Conservation (phyloP, 2,113 vertebrate species). For the Myotis brandtii region DNA sequence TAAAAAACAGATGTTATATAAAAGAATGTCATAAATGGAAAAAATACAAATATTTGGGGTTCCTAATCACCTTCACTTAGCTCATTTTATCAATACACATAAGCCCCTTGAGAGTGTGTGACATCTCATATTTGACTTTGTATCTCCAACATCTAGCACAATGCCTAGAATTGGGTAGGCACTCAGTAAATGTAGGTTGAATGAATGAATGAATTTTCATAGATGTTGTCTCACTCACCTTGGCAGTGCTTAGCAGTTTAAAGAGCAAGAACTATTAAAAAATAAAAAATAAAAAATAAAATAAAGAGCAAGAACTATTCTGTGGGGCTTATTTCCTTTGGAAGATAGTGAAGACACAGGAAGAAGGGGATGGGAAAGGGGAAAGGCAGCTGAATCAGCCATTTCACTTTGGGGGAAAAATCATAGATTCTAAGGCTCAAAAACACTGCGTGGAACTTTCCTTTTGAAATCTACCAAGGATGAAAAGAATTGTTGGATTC, state of each 20-base stretch:
- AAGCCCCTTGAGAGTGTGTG: neutral
- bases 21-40: neutral
- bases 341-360: neutral
- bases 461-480: constrained; percentile 22
- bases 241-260: neutral
- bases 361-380: neutral
- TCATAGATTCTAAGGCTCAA: neutral
- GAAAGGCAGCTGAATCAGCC: neutral
- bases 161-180: neutral
- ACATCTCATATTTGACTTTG: neutral
- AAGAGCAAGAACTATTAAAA: neutral
- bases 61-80: neutral
- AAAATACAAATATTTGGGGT: neutral
- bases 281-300: no score
- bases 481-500: neutral
- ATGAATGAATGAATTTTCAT: neutral
- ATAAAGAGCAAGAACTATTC: neutral
- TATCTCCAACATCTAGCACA: neutral
- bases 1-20: constrained; percentile 1
- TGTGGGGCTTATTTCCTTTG: neutral
- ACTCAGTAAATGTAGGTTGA: neutral
- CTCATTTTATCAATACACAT: neutral
- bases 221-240: neutral
- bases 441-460: constrained; percentile 12
- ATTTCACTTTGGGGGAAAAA: constrained; percentile 5